phyloP scores from a whole-genome alignment of 2,113 vertebrate species.

The Megaceryle torquata region DNA sequence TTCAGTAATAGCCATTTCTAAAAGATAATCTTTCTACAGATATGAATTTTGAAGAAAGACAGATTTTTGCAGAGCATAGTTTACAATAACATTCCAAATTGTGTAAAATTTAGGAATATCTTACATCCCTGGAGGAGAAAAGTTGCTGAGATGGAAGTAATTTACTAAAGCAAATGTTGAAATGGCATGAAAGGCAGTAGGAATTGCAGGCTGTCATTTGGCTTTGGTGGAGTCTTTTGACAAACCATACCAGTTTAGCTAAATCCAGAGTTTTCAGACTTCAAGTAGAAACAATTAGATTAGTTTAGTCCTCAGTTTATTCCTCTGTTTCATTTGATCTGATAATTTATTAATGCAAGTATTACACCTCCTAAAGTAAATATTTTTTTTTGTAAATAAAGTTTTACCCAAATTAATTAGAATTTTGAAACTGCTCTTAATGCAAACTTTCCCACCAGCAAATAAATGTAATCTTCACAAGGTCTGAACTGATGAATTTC shows the following conservation, averaged over 20 bases:
- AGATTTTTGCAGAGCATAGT: neutral
- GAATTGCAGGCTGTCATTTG: neutral
- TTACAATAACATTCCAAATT: neutral
- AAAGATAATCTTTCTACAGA: neutral
- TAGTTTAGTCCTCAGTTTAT: neutral
- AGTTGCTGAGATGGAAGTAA: neutral
- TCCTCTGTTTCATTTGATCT: neutral
- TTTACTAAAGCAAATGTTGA: neutral
- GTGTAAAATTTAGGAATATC: neutral
- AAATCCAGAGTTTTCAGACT: neutral
- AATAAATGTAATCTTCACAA: neutral
- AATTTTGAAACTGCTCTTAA: neutral
- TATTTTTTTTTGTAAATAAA: neutral
- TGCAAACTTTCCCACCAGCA: neutral
- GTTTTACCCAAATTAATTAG: neutral
- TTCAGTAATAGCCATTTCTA: neutral
- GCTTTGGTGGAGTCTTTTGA: neutral
- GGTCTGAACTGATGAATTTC: neutral
- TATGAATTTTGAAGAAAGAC: neutral
- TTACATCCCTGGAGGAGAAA: neutral
- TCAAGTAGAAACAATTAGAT: neutral
- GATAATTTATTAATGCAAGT: neutral
- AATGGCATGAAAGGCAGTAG: neutral
- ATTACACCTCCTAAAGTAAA: neutral
- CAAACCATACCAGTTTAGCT: neutral